Evolutionary conservation across 2,888 invertebrate genomes (phyloP).

Genomic region (Clivina fossor): DNA sequence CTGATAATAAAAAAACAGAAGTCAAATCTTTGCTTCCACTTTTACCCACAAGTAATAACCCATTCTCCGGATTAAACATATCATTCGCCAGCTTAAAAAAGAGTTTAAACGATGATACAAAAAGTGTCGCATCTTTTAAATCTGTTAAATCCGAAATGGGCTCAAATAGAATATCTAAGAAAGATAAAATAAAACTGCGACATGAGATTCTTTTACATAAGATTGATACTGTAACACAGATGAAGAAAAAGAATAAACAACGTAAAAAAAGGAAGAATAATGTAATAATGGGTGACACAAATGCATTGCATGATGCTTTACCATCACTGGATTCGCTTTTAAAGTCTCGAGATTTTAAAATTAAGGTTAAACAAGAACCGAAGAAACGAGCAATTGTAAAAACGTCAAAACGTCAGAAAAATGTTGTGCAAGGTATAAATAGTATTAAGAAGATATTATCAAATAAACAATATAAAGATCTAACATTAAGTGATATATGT

Average conservation of each 20-base stretch:
- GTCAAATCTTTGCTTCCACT: neutral
- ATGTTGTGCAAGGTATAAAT: constrained; percentile 43
- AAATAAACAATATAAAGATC: constrained; percentile 43
- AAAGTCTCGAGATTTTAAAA: constrained; percentile 18
- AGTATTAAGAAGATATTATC: constrained; percentile 45
- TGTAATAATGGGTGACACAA: constrained; percentile 46
- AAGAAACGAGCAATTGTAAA: constrained; percentile 45
- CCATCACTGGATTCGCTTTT: constrained; percentile 47
- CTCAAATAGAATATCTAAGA: constrained; percentile 45
- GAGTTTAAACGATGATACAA: constrained; percentile 42
- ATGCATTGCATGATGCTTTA: constrained; percentile 47
- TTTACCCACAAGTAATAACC: constrained; percentile 37
- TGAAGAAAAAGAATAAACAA: constrained; percentile 44
- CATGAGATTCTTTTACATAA: constrained; percentile 46
- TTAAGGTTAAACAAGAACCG: constrained; percentile 14
- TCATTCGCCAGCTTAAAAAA: constrained; percentile 39
- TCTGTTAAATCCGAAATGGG: constrained; percentile 45
- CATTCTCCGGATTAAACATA: constrained; percentile 44
- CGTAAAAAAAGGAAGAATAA: constrained; percentile 45
- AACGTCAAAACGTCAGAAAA: constrained; percentile 44
- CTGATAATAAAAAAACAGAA: neutral
- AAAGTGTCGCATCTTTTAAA: constrained; percentile 46
- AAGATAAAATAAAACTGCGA: constrained; percentile 47
- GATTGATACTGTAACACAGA: constrained; percentile 45
- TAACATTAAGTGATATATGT: constrained; percentile 44